Evolutionary conservation across 2,113 vertebrate species (phyloP), one percentile per base, ranked within the genome.

Genomic region (Tenebrosternarchus preto): DNA sequence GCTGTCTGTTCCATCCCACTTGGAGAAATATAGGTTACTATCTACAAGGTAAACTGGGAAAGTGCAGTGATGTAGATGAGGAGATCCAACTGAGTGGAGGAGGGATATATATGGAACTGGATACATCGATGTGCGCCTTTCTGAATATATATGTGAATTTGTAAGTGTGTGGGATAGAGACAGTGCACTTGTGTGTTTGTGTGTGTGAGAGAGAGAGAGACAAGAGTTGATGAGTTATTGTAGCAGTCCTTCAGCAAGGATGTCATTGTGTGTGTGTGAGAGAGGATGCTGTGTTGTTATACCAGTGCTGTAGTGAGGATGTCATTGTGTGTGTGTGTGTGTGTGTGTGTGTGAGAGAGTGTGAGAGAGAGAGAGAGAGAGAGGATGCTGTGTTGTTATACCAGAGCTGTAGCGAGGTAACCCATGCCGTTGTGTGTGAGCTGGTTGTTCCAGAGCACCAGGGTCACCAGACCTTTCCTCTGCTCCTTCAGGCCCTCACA

Each of bases 361-460:
- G 61, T 31, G 39, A 59, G 70, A 78, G 78, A 63, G 63, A 36
- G 2, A n/a, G 39, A 43, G 39, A 43, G 39, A 43, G 39, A 43
- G 8, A 50, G 12, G 2, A 80, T 76, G 78, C 1, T 53, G 25
- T 12, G 43, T 46, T 64, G 64, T 12, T 73, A 24, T 90, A 98
- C 97, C 95, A 98, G 91, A 0, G 95, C 95, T 86, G 95, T 91
- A 76, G 95, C 95, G 83, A 98, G 92, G 78, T 96, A 96, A 24
- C 94, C 93, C 97, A 97, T 98, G 89, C 96, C 96, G 0, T 95
- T 94, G 93, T 98, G 96, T 2, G 95, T 96, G 84, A 98, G 93
- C 89, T 98, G 97, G 91, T 98, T 98, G 92, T 98, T 98, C 97
- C 97, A 98, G 81, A 98, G 89, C 77, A 98, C 96, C 91, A 98